Evolutionary conservation across 1,140 invertebrate species (phyloP).

Genomic region (Acromyrmex heyeri): DNA sequence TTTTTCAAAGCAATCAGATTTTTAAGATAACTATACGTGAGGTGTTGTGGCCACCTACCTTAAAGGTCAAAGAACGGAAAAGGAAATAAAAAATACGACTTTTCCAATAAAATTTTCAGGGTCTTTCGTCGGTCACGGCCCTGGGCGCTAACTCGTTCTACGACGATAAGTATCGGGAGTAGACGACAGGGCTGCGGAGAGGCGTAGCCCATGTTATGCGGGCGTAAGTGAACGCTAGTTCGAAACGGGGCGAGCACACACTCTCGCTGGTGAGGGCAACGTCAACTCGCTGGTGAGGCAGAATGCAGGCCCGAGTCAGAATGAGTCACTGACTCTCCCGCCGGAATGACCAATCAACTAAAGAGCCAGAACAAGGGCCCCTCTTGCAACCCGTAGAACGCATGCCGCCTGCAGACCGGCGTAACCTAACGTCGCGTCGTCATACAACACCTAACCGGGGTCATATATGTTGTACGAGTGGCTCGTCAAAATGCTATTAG

Average conservation of each 20-base stretch:
- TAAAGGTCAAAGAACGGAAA: not conserved
- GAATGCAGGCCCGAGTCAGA: conserved; percentile 78
- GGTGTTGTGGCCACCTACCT: too few species aligned
- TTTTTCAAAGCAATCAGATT: too few species aligned
- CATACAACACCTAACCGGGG: conserved; percentile 3
- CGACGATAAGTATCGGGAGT: conserved; percentile 71
- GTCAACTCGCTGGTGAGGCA: conserved; percentile 65
- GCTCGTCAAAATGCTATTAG: conserved; percentile 74
- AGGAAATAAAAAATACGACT: not conserved
- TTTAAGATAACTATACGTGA: too few species aligned
- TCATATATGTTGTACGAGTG: conserved; percentile 29
- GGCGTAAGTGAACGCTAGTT: conserved; percentile 81
- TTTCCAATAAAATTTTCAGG: not conserved
- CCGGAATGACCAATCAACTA: conserved; percentile 83
- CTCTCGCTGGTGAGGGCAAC: conserved; percentile 40
- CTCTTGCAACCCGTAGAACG: conserved; percentile 75
- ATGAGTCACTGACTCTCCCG: conserved; percentile 81
- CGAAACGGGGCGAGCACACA: conserved; percentile 77
- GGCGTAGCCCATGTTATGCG: conserved; percentile 79
- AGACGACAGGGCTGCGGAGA: conserved; percentile 62
- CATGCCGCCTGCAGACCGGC: conserved; percentile 28
- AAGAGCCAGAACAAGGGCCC: conserved; percentile 63
- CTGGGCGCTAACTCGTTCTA: conserved; percentile 64
- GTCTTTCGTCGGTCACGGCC: conserved; percentile 4
- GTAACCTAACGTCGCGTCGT: conserved; percentile 27